phyloP scores from a whole-genome alignment of 2,113 vertebrate genomes.

The Phaethornis superciliosus region DNA sequence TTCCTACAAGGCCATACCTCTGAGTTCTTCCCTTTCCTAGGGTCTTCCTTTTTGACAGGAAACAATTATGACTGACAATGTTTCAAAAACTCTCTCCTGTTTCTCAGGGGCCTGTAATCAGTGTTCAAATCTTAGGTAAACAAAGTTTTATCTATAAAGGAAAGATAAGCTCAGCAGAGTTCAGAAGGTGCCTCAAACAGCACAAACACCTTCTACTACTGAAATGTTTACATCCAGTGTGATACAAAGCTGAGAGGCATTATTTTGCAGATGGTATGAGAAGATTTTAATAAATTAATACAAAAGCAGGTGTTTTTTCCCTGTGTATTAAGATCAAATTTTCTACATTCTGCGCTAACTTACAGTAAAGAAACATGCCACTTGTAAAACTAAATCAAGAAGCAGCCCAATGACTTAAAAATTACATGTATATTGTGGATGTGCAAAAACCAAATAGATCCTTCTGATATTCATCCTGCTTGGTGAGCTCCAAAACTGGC shows the following conservation, averaged over 20 bases:
- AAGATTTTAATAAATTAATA: conserved; percentile 40
- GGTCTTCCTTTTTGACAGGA: not conserved
- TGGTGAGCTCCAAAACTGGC: not conserved
- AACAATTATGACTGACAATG: not conserved
- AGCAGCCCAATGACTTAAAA: not conserved
- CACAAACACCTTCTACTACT: conserved; percentile 24
- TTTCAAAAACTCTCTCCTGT: conserved; percentile 30
- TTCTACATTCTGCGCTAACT: not conserved
- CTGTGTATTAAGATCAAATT: not conserved
- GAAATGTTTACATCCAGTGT: conserved; percentile 43
- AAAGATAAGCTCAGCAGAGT: conserved; percentile 18
- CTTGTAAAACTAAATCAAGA: not conserved
- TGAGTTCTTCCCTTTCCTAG: not conserved
- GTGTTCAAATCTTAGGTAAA: conserved; percentile 38
- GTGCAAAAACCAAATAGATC: not conserved
- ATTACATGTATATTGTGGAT: not conserved
- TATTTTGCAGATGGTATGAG: conserved; percentile 37
- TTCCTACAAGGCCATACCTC: not conserved
- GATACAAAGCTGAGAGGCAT: conserved; percentile 25
- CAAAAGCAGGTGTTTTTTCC: not conserved
- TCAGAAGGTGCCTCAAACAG: conserved; percentile 26
- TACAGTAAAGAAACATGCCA: not conserved
- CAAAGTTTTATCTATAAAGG: conserved; percentile 27
- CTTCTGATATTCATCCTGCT: not conserved
- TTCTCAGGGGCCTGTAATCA: conserved; percentile 16